Conservation (phyloP, 37 sponge, comb jelly and placozoan species). For the Amphimedon queenslandica region DNA sequence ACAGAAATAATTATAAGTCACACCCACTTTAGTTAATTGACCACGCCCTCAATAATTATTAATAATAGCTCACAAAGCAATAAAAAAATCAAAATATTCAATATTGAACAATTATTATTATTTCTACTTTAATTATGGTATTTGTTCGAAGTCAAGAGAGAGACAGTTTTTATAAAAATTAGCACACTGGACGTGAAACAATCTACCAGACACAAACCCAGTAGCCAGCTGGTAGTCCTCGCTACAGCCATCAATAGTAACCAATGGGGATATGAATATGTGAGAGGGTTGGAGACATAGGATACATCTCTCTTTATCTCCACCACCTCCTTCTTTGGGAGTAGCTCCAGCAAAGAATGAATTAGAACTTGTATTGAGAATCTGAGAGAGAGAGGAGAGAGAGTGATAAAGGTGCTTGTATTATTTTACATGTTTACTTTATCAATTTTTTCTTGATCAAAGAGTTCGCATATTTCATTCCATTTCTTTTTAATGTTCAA, state of each 20-base stretch:
- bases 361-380: no score
- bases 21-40: no score
- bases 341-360: not conserved
- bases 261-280: slow-evolving; percentile 16
- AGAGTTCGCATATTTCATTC: not conserved
- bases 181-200: slow-evolving; percentile 34
- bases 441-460: slow-evolving; percentile 39
- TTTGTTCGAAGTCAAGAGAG: no score
- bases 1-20: no score
- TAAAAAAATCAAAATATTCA: no score
- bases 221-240: slow-evolving; percentile 32
- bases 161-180: no score
- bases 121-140: no score
- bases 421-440: not conserved
- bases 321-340: not conserved
- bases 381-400: not conserved
- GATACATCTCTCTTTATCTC: slow-evolving; percentile 4
- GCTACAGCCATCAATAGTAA: slow-evolving; percentile 5
- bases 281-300: slow-evolving; percentile 22
- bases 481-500: slow-evolving; percentile 1
- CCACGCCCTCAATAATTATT: no score
- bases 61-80: no score
- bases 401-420: slow-evolving; percentile 13
- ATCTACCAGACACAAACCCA: slow-evolving; percentile 25
- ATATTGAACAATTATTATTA: no score